These are phyloP conservation scores for Catharus fuscescens DNA, from an alignment of 2,113 vertebrate species.

Conservation along the genomic window DNA sequence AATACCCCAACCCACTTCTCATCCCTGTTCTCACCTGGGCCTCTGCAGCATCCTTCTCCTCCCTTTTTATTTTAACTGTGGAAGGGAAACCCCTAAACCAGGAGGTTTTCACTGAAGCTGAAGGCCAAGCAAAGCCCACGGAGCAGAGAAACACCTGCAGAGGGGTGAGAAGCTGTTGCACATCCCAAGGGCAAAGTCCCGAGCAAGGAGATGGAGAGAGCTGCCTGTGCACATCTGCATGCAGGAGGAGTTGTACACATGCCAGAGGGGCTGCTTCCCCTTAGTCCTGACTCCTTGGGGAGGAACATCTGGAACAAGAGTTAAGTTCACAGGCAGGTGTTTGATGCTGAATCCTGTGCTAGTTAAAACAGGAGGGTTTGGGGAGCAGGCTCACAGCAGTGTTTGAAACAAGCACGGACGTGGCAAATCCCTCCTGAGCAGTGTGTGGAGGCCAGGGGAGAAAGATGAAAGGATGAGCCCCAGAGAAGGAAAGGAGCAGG, in stretches of 20 bases:
- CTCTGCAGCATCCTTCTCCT: neutral
- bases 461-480: neutral
- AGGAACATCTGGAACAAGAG: neutral
- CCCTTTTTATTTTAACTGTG: neutral
- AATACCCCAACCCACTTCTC: neutral
- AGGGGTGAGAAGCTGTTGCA: neutral
- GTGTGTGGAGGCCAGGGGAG: rapidly evolving
- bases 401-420: rapidly evolving
- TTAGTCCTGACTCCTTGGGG: neutral
- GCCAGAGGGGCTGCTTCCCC: neutral
- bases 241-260: neutral
- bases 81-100: neutral
- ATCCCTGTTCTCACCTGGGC: neutral
- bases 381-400: rapidly evolving
- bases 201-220: neutral
- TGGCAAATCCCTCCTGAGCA: neutral
- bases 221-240: rapidly evolving
- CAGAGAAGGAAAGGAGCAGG: neutral
- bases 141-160: neutral
- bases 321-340: neutral
- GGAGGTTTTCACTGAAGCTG: neutral
- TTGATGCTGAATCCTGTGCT: neutral
- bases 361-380: neutral
- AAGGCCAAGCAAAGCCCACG: rapidly evolving
- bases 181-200: neutral